phyloP scores from a whole-genome alignment of 2,797 vertebrate genomes.

The Anniella stebbinsi region DNA sequence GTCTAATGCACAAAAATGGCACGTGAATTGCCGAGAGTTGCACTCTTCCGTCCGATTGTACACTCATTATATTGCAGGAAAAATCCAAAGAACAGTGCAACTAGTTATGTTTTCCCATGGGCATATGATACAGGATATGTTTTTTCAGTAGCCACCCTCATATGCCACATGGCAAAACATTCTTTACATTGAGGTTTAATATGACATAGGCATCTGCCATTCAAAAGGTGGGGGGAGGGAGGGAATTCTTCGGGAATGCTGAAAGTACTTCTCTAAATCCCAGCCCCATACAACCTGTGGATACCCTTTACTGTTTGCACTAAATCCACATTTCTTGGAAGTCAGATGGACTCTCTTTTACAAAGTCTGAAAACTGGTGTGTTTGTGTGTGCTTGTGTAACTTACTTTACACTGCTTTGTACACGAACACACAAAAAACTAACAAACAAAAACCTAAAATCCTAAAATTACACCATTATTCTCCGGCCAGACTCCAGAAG shows the following conservation, averaged over 20 bases:
- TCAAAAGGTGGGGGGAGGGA: background rate
- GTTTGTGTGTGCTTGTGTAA: background rate
- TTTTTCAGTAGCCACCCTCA: background rate
- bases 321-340: background rate
- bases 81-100: background rate
- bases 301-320: background rate
- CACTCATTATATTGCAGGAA: background rate
- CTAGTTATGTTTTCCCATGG: background rate
- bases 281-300: background rate
- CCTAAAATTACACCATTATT: no score
- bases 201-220: background rate
- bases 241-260: background rate
- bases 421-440: background rate
- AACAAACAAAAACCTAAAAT: background rate
- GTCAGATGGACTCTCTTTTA: background rate
- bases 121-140: background rate
- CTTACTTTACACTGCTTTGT: background rate
- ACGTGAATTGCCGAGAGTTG: background rate
- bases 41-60: background rate
- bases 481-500: background rate
- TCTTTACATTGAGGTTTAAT: background rate
- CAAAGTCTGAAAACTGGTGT: background rate
- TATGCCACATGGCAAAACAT: background rate
- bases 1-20: background rate
- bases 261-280: background rate